Evolutionary conservation across 1,140 invertebrate genomes (phyloP).

Genomic region (Musca domestica): DNA sequence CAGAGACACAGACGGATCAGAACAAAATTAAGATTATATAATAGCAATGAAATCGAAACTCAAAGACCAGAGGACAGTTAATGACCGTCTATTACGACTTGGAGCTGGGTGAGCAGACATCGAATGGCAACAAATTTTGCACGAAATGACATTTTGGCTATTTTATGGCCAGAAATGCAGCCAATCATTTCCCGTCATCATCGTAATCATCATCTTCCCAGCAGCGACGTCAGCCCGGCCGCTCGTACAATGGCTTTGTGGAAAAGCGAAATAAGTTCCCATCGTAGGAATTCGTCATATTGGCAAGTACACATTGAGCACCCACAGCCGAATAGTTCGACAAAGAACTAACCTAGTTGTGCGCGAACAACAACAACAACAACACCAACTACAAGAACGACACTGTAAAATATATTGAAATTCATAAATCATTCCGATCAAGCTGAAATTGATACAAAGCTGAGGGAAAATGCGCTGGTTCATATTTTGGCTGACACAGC

Average conservation of each 20-base stretch:
- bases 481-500: background rate
- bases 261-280: background rate
- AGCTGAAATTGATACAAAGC: background rate
- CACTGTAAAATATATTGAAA: background rate
- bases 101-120: background rate
- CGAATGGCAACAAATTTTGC: background rate
- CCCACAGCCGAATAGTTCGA: background rate
- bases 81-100: background rate
- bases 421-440: slow-evolving; percentile 5
- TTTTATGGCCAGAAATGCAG: background rate
- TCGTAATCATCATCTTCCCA: background rate
- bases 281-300: background rate
- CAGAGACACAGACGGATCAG: slow-evolving; percentile 2
- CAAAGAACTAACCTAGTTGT: background rate
- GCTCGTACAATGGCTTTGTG: background rate
- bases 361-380: too few species aligned
- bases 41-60: background rate
- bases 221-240: background rate
- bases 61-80: slow-evolving; percentile 5
- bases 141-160: slow-evolving; percentile 16
- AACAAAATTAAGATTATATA: background rate
- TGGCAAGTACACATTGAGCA: background rate
- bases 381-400: background rate
- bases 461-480: background rate
- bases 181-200: background rate